A percentile compares a stretch with the other conserved stretches of the same genome.
phyloP scores from a whole-genome alignment of 2,797 vertebrate species.

The Garrulus glandarius region DNA sequence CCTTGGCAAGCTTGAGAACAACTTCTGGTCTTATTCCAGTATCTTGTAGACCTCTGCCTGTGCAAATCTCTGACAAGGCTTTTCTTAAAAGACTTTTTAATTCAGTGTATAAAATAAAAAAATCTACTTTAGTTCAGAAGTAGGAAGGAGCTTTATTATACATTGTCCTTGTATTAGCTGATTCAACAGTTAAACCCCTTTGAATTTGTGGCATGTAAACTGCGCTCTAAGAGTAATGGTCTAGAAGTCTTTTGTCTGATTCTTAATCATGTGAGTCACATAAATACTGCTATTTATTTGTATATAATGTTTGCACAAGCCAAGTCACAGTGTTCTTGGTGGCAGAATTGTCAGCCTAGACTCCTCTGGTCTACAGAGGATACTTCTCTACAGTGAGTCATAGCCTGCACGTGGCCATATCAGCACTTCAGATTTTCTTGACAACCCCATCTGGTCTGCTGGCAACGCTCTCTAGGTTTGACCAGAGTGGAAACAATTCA shows the following conservation, averaged over 20 bases:
- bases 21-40: background rate
- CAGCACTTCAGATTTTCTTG: conserved; percentile 57
- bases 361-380: background rate
- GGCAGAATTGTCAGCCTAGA: conserved; percentile 18
- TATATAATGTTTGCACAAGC: background rate
- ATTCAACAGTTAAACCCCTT: background rate
- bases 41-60: background rate
- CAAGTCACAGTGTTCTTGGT: conserved; percentile 15
- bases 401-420: conserved; percentile 55
- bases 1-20: background rate
- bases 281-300: background rate
- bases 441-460: conserved; percentile 57
- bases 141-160: background rate
- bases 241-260: background rate
- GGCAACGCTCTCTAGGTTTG: background rate
- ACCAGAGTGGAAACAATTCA: conserved; percentile 62
- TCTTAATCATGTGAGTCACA: background rate
- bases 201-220: background rate
- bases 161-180: background rate
- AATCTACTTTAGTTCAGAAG: background rate
- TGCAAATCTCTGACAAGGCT: background rate
- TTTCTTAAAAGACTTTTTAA: background rate
- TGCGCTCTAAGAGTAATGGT: background rate
- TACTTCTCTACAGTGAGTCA: conserved; percentile 48
- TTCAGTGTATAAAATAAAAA: background rate